Percentiles rank a stretch among this genome's conserved stretches.
Conservation (phyloP, 1,140 invertebrate genomes). For the Ruditapes philippinarum region DNA sequence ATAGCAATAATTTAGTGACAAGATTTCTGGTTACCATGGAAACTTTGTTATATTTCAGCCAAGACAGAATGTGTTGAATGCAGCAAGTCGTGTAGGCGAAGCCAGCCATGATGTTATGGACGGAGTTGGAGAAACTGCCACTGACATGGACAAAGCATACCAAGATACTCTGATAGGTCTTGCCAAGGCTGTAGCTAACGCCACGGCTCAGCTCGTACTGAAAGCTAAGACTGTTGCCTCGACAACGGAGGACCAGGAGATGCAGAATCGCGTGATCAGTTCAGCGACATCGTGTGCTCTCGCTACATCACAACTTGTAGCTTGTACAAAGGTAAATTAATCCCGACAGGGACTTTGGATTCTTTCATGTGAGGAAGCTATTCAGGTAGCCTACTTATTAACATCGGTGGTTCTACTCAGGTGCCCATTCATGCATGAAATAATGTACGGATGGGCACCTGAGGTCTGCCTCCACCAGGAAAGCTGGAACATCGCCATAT, state of each 20-base stretch:
- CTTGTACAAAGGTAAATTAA: constrained; percentile 94
- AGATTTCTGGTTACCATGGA: too few species aligned
- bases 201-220: constrained; percentile 86
- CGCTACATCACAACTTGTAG: constrained; percentile 98
- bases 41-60: constrained; percentile 91
- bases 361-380: too few species aligned
- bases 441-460: too few species aligned
- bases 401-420: too few species aligned
- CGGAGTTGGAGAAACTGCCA: constrained; percentile 96
- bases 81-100: constrained; percentile 98
- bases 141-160: constrained; percentile 82
- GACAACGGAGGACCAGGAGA: constrained; percentile 90
- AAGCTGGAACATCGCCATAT: too few species aligned
- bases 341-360: too few species aligned
- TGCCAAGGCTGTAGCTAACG: constrained; percentile 86
- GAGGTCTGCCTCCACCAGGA: too few species aligned
- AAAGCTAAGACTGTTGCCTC: constrained; percentile 90
- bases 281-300: constrained; percentile 98
- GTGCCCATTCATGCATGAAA: too few species aligned
- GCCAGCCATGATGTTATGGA: constrained; percentile 97
- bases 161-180: constrained; percentile 85
- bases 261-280: constrained; percentile 95
- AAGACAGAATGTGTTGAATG: constrained; percentile 96
- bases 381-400: too few species aligned
- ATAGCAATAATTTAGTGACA: too few species aligned